Evolutionary conservation across 2,888 invertebrate species (phyloP).

Genomic region (Xestobium rufovillosum): DNA sequence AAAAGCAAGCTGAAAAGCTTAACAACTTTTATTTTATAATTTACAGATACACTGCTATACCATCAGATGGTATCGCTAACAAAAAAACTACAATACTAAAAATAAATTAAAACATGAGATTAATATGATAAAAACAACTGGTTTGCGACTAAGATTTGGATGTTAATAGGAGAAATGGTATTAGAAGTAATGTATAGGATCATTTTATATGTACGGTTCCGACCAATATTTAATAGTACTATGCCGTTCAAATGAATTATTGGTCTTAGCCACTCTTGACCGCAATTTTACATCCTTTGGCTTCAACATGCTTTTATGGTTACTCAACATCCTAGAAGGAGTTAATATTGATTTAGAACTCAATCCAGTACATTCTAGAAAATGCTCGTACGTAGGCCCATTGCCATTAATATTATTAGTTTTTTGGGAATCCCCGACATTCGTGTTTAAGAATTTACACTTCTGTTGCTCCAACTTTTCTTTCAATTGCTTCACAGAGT

Average conservation of each 20-base stretch:
- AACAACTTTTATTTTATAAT: too few relatives aligned
- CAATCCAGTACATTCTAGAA: slow-evolving; percentile 69
- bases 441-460: slow-evolving; percentile 12
- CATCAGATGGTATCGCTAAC: too few relatives aligned
- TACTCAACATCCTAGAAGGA: slow-evolving; percentile 54
- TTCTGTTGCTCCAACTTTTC: slow-evolving; percentile 42
- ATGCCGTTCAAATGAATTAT: slow-evolving; percentile 43
- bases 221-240: slow-evolving; percentile 43
- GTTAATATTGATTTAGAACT: slow-evolving; percentile 72
- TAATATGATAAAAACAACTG: too few relatives aligned
- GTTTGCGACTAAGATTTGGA: too few relatives aligned
- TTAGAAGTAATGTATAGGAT: too few relatives aligned
- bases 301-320: slow-evolving; percentile 68
- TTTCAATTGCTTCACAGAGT: slow-evolving; percentile 35
- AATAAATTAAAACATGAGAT: too few relatives aligned
- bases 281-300: slow-evolving; percentile 72
- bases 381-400: slow-evolving; percentile 60
- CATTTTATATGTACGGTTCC: slow-evolving; percentile 40
- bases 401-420: slow-evolving; percentile 23
- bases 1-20: too few relatives aligned
- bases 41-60: too few relatives aligned
- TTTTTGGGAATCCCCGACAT: slow-evolving; percentile 33
- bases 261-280: slow-evolving; percentile 56
- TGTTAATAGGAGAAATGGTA: too few relatives aligned
- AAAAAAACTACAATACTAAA: too few relatives aligned